Conservation (phyloP, 2,888 invertebrate species). For the Punctoribates punctum region DNA sequence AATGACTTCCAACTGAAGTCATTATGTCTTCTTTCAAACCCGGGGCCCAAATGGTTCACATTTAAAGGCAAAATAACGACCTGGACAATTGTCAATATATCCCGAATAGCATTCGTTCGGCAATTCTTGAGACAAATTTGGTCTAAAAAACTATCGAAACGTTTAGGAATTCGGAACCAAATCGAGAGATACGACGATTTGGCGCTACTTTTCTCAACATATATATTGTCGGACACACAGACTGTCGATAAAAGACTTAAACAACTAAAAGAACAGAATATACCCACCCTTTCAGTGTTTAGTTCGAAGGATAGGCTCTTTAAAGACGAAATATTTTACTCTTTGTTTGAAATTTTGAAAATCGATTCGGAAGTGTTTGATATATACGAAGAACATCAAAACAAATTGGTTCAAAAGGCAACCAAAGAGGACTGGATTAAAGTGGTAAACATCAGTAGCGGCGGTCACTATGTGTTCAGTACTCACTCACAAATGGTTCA, state of each 20-base stretch:
- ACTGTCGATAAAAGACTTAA: conserved; percentile 22
- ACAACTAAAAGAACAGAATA: conserved; percentile 6
- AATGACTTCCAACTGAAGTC: not conserved
- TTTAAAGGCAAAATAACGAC: not conserved
- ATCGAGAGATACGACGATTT: not conserved
- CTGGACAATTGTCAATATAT: not conserved
- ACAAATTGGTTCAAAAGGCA: conserved; percentile 22
- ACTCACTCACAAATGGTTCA: conserved; percentile 31
- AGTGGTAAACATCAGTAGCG: conserved; percentile 40
- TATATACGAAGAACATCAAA: conserved; percentile 41
- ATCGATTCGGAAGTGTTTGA: conserved; percentile 27
- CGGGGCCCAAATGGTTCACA: conserved; percentile 6
- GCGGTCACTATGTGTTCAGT: conserved; percentile 39
- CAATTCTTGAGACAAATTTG: not conserved
- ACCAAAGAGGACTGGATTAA: conserved; percentile 33
- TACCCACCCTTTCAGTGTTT: conserved; percentile 40
- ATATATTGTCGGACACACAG: not conserved
- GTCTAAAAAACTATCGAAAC: conserved; percentile 2
- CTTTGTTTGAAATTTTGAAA: conserved; percentile 20
- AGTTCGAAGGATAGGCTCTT: conserved; percentile 41
- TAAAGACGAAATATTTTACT: conserved; percentile 34
- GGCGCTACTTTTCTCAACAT: not conserved
- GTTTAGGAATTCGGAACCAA: not conserved
- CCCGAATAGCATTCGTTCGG: not conserved
- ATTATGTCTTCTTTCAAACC: conserved; percentile 19